Evolutionary conservation across 2,113 vertebrate species (phyloP).

Genomic region (Pseudopipra pipra): DNA sequence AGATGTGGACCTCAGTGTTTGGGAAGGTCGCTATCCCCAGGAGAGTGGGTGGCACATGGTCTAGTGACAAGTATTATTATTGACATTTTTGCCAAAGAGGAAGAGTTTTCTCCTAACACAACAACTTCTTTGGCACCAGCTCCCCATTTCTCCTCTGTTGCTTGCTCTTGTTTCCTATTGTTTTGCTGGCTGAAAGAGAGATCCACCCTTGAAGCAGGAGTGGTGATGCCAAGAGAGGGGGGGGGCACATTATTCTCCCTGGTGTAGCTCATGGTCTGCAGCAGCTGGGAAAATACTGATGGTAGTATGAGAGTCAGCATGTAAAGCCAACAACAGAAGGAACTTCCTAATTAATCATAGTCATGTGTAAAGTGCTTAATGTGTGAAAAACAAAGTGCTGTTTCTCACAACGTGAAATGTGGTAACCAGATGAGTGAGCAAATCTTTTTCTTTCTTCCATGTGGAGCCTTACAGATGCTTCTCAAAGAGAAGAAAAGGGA

Average conservation of each 20-base stretch:
- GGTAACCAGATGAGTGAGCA: neutral
- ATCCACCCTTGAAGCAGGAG: neutral
- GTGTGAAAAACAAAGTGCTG: neutral
- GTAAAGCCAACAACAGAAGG: neutral
- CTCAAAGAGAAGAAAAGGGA: neutral
- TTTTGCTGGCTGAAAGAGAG: neutral
- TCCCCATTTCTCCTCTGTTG: neutral
- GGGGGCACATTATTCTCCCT: neutral
- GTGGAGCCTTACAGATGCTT: neutral
- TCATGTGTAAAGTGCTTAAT: neutral
- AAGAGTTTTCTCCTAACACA: neutral
- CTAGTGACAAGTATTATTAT: neutral
- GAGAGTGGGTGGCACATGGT: neutral
- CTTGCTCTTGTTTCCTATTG: neutral
- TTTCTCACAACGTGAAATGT: neutral
- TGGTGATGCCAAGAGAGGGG: neutral
- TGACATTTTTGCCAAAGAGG: neutral
- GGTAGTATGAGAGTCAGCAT: neutral
- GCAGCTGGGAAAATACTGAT: neutral
- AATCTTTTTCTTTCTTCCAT: neutral
- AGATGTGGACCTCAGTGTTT: neutral
- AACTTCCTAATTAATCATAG: slow-evolving; percentile 24
- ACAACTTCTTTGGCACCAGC: neutral
- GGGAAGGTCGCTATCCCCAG: neutral
- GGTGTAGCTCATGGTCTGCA: neutral